These are phyloP conservation scores for Paralvinella palmiformis DNA, from an alignment of 1,140 invertebrate genomes.

Conservation along the genomic window DNA sequence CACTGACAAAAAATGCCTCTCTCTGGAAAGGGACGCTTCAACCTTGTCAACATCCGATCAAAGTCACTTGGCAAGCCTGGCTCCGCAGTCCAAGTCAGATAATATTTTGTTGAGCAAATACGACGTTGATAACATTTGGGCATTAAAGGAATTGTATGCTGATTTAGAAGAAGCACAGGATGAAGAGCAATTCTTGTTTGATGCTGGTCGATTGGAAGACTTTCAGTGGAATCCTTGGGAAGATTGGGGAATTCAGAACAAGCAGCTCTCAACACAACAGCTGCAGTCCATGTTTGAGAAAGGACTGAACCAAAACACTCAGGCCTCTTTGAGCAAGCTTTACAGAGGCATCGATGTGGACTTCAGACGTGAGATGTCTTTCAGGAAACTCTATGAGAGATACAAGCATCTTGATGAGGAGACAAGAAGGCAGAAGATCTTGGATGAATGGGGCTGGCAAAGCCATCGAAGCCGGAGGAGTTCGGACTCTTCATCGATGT, in stretches of 20 bases:
- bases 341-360: not conserved
- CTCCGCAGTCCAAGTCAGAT: not conserved
- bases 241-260: conserved; percentile 71
- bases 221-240: conserved; percentile 63
- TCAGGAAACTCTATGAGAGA: conserved; percentile 21
- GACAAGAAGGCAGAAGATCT: not conserved
- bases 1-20: not conserved
- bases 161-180: conserved; percentile 73
- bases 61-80: conserved; percentile 4
- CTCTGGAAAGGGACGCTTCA: not conserved
- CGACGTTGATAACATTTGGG: conserved; percentile 74
- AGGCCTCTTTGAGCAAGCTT: not conserved
- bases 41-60: not conserved
- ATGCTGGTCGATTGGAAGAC: conserved; percentile 63
- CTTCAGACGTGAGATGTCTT: conserved; percentile 17
- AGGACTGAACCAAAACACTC: conserved; percentile 17
- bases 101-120: conserved; percentile 30
- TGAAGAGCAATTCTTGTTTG: conserved; percentile 77
- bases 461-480: not conserved
- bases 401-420: conserved; percentile 23
- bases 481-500: conserved; percentile 8
- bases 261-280: conserved; percentile 81
- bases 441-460: not conserved
- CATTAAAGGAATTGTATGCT: conserved; percentile 68
- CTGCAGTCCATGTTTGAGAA: conserved; percentile 49